Base-by-base conservation (phyloP, 2,888 invertebrate species). In the Eupeodes luniger region DNA sequence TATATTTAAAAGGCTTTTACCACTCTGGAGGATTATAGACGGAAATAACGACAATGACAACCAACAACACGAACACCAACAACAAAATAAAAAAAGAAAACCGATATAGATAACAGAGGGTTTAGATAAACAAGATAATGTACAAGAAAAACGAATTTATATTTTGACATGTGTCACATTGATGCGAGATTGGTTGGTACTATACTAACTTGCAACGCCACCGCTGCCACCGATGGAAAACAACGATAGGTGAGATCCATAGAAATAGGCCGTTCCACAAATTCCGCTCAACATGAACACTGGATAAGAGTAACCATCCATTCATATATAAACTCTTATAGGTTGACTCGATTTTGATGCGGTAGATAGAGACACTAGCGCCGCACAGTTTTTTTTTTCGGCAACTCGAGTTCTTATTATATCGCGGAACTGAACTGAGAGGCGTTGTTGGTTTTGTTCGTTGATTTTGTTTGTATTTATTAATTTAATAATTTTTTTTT, bases 281-380 rank as follows among this genome's bases (percentile, higher is more conserved):
- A 93, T 93, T 85, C 93, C 93, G 90, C 91, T 93, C 93, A 93
- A 93, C 91, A 93, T 93, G 90, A 92, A 92, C 93, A 92, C 92
- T 66, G 87, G 70, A 82, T 82, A 79, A 75, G 67, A 66, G 70
- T 66, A 81, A 74, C 74, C 87, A 87, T 80, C 34, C 53, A 88
- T 78, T 66, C 72, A 72, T 72, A 47, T 62, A 59, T 51, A 36
- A 12, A 61, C 51, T 51, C 10, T 53, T 11, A 49, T 49, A 19
- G 27, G 40, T 75, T 6, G 1, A 47, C 51, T 70, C 5, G 5
- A 40, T n/a, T 74, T 44, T 19, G 53, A 27, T 27, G 57, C 40
- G 40, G 40, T 5, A 5, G 40, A 9, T 40, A 47, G 61, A 27
- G 19, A 19, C 19, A 64, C 64, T 64, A 53, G 62, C 64, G 34